Base-by-base conservation (phyloP, 2,113 vertebrate species). In the Colaptes auratus region DNA sequence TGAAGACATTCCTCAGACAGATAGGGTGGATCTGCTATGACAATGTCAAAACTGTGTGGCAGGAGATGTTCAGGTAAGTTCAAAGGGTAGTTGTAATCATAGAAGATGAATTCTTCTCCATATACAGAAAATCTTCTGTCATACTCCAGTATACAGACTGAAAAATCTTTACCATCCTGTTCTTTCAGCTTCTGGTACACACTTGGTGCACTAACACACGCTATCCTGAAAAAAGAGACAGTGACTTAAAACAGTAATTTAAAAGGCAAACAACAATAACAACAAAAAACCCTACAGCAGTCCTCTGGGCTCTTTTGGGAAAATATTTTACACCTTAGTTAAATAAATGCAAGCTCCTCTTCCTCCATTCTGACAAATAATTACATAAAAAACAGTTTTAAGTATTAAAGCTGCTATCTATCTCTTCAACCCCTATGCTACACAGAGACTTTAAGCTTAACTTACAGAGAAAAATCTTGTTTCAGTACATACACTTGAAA, bases 11-110 rank as follows among this genome's bases (percentile, higher is more conserved):
- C 99, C 84, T 98, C 98, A 1, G 99, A 99, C 48, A 99, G 97
- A 79, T 99, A 99, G 1, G 99, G 99, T 9, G 99, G 99, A 89
- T 99, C 99, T 6, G 98, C 99, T 27, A 99, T 60, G n/a, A 99
- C 99, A 0, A 99, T 55, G 96, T 99, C 99, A 93, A 99, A 99
- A 94, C 98, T 99, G 55, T 97, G 98, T 12, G 98, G 96, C 6
- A 95, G 53, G 25, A 98, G 84, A 31, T 70, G 48, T 71, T 92
- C 91, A 0, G 98, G 98, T 4, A 99, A 95, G 20, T 98, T 96
- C 95, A 99, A 95, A 25, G 99, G 99, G n/a, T 98, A 86, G 52
- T 98, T 98, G 96, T 99, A 99, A 95, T 99, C 98, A 73, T 99
- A 99, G 97, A 98, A 99, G 87, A 99, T 15, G 85, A 99, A 99